Base-by-base conservation (phyloP, 2,888 invertebrate genomes). In the Plebejus melissa region DNA sequence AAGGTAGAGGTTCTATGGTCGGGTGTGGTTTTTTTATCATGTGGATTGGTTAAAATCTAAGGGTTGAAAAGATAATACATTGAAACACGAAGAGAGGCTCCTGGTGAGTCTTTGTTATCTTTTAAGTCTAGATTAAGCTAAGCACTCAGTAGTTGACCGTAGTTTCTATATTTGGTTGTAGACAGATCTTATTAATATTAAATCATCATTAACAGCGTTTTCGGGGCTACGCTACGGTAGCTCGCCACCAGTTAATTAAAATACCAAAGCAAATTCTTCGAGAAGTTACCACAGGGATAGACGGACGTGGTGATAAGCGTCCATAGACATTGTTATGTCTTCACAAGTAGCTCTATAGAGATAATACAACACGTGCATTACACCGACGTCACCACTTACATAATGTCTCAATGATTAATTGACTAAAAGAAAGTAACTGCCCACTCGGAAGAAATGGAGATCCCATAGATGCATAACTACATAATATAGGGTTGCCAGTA, bases 401-500 rank as follows among this genome's bases (percentile, higher is more conserved):
- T 22, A 71, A 71, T 71, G 46, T 54, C 72, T 54, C 28, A 54
- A 72, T 72, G 72, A 72, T 72, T 72, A 72, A 72, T 72, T 54
- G 72, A 72, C 16, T 72, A 54, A 72, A 72, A 72, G 72, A 72
- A 72, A 72, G 72, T 72, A 72, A 50, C 46, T 6, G 50, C 41
- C 28, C 72, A 50, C 72, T 50, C 72, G 46, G 28, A 71, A 71
- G 71, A 71, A 72, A 72, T 72, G 46, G 80, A 79, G 83, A 90
- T 90, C 89, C 86, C 89, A 87, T 86, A 89, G 90, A 87, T 89
- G 88, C 90, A 88, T 90, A 91, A 91, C 89, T 46, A 46, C 46
- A 46, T 46, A 9, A 46, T 46, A 9, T 46, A 46, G 46, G 46
- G 46, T 46, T 46, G 46, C 46, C 46, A 46, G 46, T 46, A 9